Conservation (phyloP, 2,888 invertebrate species). For the Sinopyrophorus schimmeli region DNA sequence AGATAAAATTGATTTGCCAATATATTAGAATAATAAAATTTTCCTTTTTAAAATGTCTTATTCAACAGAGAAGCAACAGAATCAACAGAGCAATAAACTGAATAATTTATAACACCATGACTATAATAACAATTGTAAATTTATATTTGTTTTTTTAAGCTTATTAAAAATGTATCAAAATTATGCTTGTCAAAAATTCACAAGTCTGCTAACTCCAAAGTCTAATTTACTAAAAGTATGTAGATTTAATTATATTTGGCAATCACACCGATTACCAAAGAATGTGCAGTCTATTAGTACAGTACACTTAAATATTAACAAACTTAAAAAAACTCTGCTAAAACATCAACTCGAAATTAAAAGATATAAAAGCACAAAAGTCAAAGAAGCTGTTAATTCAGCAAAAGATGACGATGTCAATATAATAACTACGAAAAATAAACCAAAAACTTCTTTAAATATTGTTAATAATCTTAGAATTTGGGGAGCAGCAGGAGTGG, state of each 20-base stretch:
- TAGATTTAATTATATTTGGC: background rate
- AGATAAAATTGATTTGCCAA: too few species aligned
- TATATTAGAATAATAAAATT: too few species aligned
- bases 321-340: background rate
- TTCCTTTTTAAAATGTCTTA: too few species aligned
- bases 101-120: background rate
- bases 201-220: background rate
- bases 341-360: background rate
- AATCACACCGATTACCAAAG: background rate
- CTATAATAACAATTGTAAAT: background rate
- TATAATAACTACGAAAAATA: background rate
- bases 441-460: background rate
- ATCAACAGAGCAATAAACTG: too few species aligned
- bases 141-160: too few species aligned
- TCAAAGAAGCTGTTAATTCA: background rate
- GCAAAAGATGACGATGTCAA: background rate
- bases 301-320: background rate
- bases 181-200: conserved; percentile 9
- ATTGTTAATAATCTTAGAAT: background rate
- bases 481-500: conserved; percentile 6
- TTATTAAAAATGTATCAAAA: conserved; percentile 18
- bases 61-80: too few species aligned
- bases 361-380: conserved; percentile 2
- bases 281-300: background rate
- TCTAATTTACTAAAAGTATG: background rate